Evolutionary conservation across 2,113 vertebrate species (phyloP), one percentile per base, ranked within the genome.

Genomic region (Symphodus melops): DNA sequence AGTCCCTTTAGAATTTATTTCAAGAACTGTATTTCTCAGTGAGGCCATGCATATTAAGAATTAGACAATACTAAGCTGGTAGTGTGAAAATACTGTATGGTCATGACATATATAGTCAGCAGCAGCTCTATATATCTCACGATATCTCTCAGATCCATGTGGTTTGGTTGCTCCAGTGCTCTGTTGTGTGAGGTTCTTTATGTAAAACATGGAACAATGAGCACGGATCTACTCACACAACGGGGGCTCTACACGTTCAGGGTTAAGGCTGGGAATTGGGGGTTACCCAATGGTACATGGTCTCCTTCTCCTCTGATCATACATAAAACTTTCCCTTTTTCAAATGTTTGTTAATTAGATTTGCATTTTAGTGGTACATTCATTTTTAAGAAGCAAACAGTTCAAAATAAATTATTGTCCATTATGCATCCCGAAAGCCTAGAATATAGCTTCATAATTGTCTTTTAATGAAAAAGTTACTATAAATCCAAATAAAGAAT

Each of bases 161-260:
- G 41, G 39, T 63, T 71, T 23, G 58, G 9, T 56, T 58, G n/a
- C 28, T 48, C 57, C 49, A 72, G 59, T 44, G 56, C 51, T 62
- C 9, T 52, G 56, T 46, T 76, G 19, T 57, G 46, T 57, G 44
- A 75, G 75, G 66, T 68, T 63, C 49, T 41, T 17, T 80, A 71
- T 92, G 91, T 93, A 95, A 95, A 10, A 91, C 28, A 66, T 19
- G n/a, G 1, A 57, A 62, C 2, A 20, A 28, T 13, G 93, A 92
- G 93, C 91, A 94, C 92, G 92, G 91, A 90, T 80, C 58, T 39
- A 36, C 19, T 68, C 17, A 55, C 7, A 46, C 7, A 48, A 17
- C 5, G 10, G 57, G 44, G 19, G 21, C 6, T 51, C 17, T 66
- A 19, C 54, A 51, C 39, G 37, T 33, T 74, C 28, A 33, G 28